Evolutionary conservation across 2,797 vertebrate genomes (phyloP).

Genomic region (Pangasius krempfi): DNA sequence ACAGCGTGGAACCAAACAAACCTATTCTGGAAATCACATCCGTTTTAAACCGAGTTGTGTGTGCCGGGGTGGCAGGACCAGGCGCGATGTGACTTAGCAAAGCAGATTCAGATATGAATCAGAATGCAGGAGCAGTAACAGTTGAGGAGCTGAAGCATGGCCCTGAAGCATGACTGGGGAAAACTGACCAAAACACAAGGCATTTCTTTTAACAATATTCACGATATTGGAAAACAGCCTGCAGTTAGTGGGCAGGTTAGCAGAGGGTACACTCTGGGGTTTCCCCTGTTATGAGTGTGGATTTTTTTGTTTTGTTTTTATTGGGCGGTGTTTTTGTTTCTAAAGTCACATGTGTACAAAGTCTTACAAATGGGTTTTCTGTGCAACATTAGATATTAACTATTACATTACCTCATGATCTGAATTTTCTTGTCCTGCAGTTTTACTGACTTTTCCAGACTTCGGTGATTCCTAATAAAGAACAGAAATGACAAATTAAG

Average conservation of each 20-base stretch:
- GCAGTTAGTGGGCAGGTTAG: background rate
- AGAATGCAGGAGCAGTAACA: background rate
- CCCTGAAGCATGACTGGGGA: background rate
- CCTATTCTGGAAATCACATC: background rate
- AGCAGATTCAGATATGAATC: background rate
- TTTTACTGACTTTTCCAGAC: slow-evolving; percentile 78
- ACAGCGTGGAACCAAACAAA: background rate
- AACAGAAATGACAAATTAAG: background rate
- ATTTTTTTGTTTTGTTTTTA: no score
- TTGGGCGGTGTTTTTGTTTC: no score
- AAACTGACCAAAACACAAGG: background rate
- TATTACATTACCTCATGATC: slow-evolving; percentile 75
- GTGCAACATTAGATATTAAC: background rate
- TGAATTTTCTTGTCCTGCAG: slow-evolving; percentile 76
- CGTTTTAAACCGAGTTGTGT: background rate
- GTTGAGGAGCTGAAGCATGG: background rate
- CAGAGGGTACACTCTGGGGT: background rate
- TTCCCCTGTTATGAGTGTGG: background rate
- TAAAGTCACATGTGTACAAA: background rate
- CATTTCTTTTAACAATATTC: background rate
- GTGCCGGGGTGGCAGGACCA: background rate
- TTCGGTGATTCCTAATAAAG: slow-evolving; percentile 75
- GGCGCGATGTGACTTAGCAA: background rate
- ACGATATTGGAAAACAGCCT: no score
- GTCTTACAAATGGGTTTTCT: background rate